phyloP scores from a whole-genome alignment of 2,888 invertebrate genomes.

The Mechanitis mazaeus region DNA sequence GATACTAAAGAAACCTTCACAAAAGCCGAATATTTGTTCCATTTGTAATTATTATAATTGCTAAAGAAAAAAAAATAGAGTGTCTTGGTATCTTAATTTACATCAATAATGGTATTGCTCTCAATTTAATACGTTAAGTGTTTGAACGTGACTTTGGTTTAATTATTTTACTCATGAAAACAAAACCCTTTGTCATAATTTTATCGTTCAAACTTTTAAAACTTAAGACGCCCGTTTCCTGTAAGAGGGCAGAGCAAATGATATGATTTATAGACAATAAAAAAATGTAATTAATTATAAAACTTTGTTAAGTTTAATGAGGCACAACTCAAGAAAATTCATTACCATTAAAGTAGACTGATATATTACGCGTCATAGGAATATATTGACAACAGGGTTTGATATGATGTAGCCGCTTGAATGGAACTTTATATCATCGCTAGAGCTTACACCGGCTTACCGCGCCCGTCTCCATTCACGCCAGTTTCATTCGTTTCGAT shows the following conservation, averaged over 20 bases:
- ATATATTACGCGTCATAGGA: slow-evolving; percentile 18
- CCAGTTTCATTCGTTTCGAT: slow-evolving; percentile 72
- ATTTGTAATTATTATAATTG: slow-evolving; percentile 57
- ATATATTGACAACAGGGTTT: slow-evolving; percentile 44
- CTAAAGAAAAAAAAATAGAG: slow-evolving; percentile 38
- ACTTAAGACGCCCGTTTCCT: slow-evolving; percentile 59
- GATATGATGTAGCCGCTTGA: slow-evolving; percentile 59
- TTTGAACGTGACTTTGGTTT: slow-evolving; percentile 55
- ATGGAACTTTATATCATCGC: slow-evolving; percentile 72
- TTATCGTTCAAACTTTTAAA: slow-evolving; percentile 57
- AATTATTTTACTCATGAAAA: slow-evolving; percentile 62
- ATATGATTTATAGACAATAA: slow-evolving; percentile 46
- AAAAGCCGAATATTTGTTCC: slow-evolving; percentile 50
- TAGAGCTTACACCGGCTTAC: slow-evolving; percentile 70
- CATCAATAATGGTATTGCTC: slow-evolving; percentile 35
- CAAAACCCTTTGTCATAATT: slow-evolving; percentile 70
- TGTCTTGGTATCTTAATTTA: slow-evolving; percentile 19
- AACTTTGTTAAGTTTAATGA: slow-evolving; percentile 16
- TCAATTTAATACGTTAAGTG: slow-evolving; percentile 49
- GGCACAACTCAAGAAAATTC: slow-evolving; percentile 7
- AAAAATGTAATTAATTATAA: slow-evolving; percentile 41
- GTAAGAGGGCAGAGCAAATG: slow-evolving; percentile 54
- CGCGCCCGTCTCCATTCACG: slow-evolving; percentile 71
- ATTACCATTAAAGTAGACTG: slow-evolving; percentile 21
- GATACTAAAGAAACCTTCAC: slow-evolving; percentile 37